Base-by-base conservation (phyloP, 1,140 invertebrate species). In the Zaprionus ghesquierei region DNA sequence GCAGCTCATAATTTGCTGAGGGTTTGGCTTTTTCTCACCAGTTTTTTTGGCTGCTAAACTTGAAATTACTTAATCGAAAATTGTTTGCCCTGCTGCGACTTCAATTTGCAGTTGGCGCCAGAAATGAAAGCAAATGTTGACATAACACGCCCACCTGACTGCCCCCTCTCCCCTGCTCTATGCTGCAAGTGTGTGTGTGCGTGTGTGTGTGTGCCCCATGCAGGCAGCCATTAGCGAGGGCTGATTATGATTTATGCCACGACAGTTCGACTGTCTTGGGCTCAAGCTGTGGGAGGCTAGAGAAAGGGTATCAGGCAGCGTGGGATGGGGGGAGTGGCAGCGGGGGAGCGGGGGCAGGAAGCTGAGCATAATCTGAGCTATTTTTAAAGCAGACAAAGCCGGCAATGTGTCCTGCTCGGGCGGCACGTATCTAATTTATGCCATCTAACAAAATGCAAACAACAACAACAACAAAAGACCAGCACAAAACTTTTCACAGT, bases 351-450 rank as follows among this genome's bases (percentile, higher is more conserved):
- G 3, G 22, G n/a, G 20, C 23, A 10, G 8, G 15, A 9, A 18
- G 8, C 15, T 49, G 27, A 56, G 51, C 64, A 64, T 69, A 69
- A 75, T 69, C 71, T 69, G 64, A 50, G 64, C 65, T 63, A 76
- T 76, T 76, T 76, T 75, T 75, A 75, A 71, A 75, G 46, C 33
- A 61, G 50, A 55, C 41, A 60, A 58, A 20, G 65, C 54, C 55
- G 31, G 44, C 58, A 77, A 61, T 73, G 61, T 69, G 54, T 53
- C 44, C 53, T 69, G 54, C 64, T 69, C 58, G 77, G 77, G 49
- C 63, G 78, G 82, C 82, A 87, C 82, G 82, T 87, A 87, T 87
- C 82, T 87, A 89, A 87, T 87, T 87, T 87, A 89, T 87, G 82
- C 82, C 69, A 87, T 87, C 82, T 87, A 79, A 84, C 80, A 84